Base-by-base conservation (phyloP, 1,140 invertebrate species). In the Caerostris extrusa region DNA sequence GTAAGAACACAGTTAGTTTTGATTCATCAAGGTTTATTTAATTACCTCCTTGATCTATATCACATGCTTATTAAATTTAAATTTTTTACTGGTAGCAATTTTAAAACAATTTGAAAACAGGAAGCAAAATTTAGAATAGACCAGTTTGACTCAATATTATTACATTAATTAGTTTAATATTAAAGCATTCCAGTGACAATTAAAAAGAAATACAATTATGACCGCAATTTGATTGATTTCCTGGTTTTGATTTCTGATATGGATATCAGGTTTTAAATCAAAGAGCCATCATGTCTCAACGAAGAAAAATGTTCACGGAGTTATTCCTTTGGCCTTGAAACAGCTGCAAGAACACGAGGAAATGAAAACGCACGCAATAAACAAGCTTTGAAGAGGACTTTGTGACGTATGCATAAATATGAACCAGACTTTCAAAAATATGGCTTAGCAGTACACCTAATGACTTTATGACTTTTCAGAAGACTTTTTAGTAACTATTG, bases 301-400 rank as follows among this genome's bases (percentile, higher is more conserved):
- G 1, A 19, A 53, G 71, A 53, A 77, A 77, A 14, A 53, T 53
- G 71, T 77, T 77, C 71, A 50, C 50, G 34, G 34, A 77, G 34
- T 12, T 77, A 14, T 77, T 77, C 53, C 8, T 19, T 50, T 77
- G 71, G 34, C 71, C 71, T 77, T 77, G 71, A 77, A 34, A 77
- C 71, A 77, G 71, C 71, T 77, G 71, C 12, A 5, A 10, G 71
- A 77, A 77, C 71, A 77, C 34, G 10, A 77, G 71, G 71, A 77
- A 77, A 77, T 77, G 3, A 34, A 77, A 77, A 77, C 34, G 71
- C 71, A 77, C 71, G 71, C 71, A 77, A 77, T 17, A 5, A 34
- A 5, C 71, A 77, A 77, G 10, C 71, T 12, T 50, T 53, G 12
- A 77, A 50, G 53, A 53, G 34, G 34, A 77, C 53, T 19, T 12